Evolutionary conservation across 2,113 vertebrate genomes (phyloP).

Genomic region (Microcebus murinus): DNA sequence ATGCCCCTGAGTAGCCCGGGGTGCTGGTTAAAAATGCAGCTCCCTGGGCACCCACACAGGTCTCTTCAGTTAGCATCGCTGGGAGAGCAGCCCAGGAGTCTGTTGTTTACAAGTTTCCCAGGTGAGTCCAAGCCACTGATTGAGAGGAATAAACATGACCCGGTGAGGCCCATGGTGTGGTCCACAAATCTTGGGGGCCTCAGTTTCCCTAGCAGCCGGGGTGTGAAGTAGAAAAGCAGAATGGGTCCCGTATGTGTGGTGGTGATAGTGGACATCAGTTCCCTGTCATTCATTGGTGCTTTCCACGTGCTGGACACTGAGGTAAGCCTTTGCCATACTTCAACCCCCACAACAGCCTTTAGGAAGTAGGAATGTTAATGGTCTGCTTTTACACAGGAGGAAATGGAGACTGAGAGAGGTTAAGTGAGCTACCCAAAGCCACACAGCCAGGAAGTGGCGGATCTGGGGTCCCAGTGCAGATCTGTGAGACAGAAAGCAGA

Average conservation of each 20-base stretch:
- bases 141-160: not conserved
- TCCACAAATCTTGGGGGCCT: not conserved
- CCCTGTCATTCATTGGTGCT: not conserved
- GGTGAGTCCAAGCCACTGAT: not conserved
- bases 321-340: not conserved
- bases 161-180: not conserved
- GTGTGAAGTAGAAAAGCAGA: not conserved
- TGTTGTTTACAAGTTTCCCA: not conserved
- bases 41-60: not conserved
- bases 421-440: not conserved
- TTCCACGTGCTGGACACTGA: not conserved
- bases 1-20: not conserved
- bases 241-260: not conserved
- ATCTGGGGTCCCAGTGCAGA: not conserved
- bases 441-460: not conserved
- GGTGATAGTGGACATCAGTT: not conserved
- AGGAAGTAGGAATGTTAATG: not conserved
- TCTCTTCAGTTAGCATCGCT: not conserved
- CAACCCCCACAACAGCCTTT: not conserved
- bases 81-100: not conserved
- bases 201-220: not conserved
- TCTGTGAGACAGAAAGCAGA: not conserved
- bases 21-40: not conserved
- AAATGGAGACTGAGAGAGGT: constrained; percentile 19
- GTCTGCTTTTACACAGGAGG: not conserved